These are phyloP conservation scores for Pectinophora gossypiella DNA, from an alignment of 1,140 invertebrate species.

Conservation along the genomic window DNA sequence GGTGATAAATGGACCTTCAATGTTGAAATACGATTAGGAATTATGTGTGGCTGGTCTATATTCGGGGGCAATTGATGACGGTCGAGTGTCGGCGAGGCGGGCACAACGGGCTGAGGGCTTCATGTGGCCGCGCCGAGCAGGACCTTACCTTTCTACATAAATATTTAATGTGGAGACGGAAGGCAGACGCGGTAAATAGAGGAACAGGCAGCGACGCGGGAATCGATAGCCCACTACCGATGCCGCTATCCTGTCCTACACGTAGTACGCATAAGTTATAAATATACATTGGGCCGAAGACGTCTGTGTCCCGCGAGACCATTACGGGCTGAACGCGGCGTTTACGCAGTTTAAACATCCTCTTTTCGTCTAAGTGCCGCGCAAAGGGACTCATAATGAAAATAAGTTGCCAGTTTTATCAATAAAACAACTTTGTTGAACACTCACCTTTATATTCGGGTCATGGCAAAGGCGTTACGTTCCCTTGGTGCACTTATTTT, in stretches of 20 bases:
- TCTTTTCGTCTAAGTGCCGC: not conserved
- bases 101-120: not conserved
- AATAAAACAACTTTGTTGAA: slow-evolving; percentile 15
- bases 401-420: slow-evolving; percentile 17
- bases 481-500: too few species aligned
- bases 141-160: slow-evolving; percentile 23
- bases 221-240: slow-evolving; percentile 32
- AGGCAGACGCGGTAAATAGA: slow-evolving; percentile 10
- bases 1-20: not conserved
- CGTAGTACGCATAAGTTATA: not conserved
- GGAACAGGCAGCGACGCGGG: slow-evolving; percentile 10
- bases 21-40: slow-evolving; percentile 11
- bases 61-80: slow-evolving; percentile 23
- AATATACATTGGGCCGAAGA: not conserved
- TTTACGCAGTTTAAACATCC: slow-evolving; percentile 15
- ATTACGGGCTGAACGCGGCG: slow-evolving; percentile 24
- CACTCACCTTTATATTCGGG: not conserved
- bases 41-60: slow-evolving; percentile 2
- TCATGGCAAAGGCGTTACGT: not conserved
- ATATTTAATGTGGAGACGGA: slow-evolving; percentile 33
- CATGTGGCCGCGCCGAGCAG: not conserved
- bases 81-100: slow-evolving; percentile 8
- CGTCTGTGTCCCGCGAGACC: slow-evolving; percentile 20
- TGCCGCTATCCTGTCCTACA: not conserved
- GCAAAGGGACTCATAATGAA: slow-evolving; percentile 11